phyloP scores from a whole-genome alignment of 2,113 vertebrate species.

The Pangasianodon gigas region DNA sequence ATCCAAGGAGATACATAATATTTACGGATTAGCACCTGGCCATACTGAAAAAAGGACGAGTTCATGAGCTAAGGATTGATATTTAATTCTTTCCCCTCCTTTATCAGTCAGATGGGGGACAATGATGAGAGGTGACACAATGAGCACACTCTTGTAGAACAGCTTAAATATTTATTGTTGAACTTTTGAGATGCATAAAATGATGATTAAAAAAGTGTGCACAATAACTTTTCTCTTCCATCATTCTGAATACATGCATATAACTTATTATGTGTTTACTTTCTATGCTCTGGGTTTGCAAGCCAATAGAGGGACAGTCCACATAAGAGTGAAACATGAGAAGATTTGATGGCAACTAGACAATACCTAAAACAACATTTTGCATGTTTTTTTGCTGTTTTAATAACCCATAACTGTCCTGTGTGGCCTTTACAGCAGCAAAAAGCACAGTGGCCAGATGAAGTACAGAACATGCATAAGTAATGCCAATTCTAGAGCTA shows the following conservation, averaged over 20 bases:
- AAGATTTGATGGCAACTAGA: neutral
- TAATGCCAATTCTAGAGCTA: neutral
- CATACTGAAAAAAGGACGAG: slow-evolving; percentile 64
- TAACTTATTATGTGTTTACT: neutral
- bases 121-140: slow-evolving; percentile 60
- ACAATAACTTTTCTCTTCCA: neutral
- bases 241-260: neutral
- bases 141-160: neutral
- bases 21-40: slow-evolving; percentile 80
- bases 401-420: neutral
- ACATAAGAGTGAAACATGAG: neutral
- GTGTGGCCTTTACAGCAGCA: neutral
- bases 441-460: neutral
- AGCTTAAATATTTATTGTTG: neutral
- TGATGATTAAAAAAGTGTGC: neutral
- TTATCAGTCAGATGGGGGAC: slow-evolving; percentile 67
- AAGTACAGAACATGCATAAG: neutral
- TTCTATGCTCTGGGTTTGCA: neutral
- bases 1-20: slow-evolving; percentile 69
- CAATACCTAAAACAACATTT: neutral
- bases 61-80: slow-evolving; percentile 89
- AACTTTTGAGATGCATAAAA: neutral
- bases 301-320: neutral
- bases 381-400: neutral
- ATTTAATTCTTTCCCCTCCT: slow-evolving; percentile 79